A percentile compares a stretch with the other conserved stretches of the same genome.
phyloP scores from a whole-genome alignment of 2,888 invertebrate species.

The Xestia rhomboidea region DNA sequence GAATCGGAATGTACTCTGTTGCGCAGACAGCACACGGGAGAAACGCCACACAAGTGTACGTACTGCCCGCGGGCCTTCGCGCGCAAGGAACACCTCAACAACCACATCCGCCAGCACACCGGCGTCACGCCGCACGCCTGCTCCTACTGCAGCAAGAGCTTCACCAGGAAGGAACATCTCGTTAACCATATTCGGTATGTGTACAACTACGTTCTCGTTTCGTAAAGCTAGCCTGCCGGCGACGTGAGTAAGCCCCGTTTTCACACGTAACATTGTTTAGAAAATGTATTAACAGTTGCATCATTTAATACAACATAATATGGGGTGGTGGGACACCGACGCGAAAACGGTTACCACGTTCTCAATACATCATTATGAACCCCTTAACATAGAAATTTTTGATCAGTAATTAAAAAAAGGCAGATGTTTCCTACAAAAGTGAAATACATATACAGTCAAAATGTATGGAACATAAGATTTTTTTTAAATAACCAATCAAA shows the following conservation, averaged over 20 bases:
- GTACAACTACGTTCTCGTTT: not conserved
- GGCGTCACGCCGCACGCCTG: slow-evolving; percentile 93
- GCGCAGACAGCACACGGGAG: slow-evolving; percentile 94
- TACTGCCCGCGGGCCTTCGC: slow-evolving; percentile 90
- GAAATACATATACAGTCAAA: too few species aligned
- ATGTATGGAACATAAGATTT: too few species aligned
- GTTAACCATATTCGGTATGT: slow-evolving; percentile 91
- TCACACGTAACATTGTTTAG: slow-evolving; percentile 11
- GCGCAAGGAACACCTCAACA: slow-evolving; percentile 96
- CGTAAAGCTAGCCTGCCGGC: slow-evolving; percentile 6
- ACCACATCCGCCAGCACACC: slow-evolving; percentile 94
- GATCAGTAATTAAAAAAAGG: too few species aligned
- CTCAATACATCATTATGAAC: too few species aligned
- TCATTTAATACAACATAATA: slow-evolving; percentile 1
- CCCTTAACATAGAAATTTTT: too few species aligned
- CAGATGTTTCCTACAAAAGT: too few species aligned
- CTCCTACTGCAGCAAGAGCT: slow-evolving; percentile 93
- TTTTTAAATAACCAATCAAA: too few species aligned
- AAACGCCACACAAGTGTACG: slow-evolving; percentile 95
- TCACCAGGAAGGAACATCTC: slow-evolving; percentile 93
- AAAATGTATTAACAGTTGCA: slow-evolving; percentile 3
- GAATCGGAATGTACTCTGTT: slow-evolving; percentile 89
- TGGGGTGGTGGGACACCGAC: too few species aligned
- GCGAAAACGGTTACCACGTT: too few species aligned
- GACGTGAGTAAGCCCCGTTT: not conserved